phyloP scores from a whole-genome alignment of 30 jellyfish, hydroid and myxozoan genomes.

The Aurelia aurita complex sp. Pacific region DNA sequence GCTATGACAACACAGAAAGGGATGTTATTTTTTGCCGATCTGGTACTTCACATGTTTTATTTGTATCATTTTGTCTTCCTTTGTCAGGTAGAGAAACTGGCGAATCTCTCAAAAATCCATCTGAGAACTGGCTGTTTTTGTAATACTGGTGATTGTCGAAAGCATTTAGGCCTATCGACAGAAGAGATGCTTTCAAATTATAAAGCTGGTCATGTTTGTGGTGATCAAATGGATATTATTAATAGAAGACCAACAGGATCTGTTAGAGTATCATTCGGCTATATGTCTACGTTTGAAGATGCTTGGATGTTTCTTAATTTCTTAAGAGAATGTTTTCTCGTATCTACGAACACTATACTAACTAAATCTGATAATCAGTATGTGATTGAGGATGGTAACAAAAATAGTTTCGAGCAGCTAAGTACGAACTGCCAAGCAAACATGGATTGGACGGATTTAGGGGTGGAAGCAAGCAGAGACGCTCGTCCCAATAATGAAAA shows the following conservation, averaged over 20 bases:
- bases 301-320: constrained; percentile 50
- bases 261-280: constrained; percentile 64
- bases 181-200: constrained; percentile 52
- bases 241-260: constrained; percentile 72
- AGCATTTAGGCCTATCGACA: constrained; percentile 48
- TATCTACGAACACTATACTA: background rate
- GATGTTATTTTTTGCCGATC: no score
- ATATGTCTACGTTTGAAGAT: constrained; percentile 55
- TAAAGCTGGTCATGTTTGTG: constrained; percentile 76
- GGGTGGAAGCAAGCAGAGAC: no score
- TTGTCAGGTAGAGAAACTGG: constrained; percentile 59
- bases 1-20: no score
- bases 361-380: no score
- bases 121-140: constrained; percentile 71
- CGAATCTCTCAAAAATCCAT: constrained; percentile 44
- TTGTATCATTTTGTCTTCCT: no score
- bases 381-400: no score
- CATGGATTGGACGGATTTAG: no score
- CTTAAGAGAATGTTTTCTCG: constrained; percentile 45
- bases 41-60: no score
- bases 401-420: no score
- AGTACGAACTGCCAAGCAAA: no score
- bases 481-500: no score
- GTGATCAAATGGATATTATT: constrained; percentile 60
- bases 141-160: constrained; percentile 71